Base-by-base conservation (phyloP, 1,140 invertebrate species). In the Charaxes varanes region DNA sequence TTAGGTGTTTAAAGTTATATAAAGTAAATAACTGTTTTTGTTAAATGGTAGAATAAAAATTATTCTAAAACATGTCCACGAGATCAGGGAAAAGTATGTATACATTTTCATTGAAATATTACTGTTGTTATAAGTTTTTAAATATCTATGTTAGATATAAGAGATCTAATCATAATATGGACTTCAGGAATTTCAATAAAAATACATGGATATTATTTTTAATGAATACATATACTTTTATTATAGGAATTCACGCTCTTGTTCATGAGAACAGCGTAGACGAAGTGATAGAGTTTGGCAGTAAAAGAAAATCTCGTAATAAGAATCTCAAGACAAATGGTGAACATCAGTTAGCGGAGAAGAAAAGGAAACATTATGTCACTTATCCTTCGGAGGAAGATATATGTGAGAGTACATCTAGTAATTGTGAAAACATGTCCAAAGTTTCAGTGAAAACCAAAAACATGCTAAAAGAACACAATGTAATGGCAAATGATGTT, bases 11-110 rank as follows among this genome's bases (percentile, higher is more conserved):
- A n/a, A n/a, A n/a, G n/a, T n/a, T n/a, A n/a, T n/a, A n/a, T n/a
- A n/a, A n/a, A n/a, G n/a, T n/a, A n/a, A n/a, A n/a, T n/a, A n/a
- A n/a, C n/a, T n/a, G n/a, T n/a, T n/a, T n/a, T n/a, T n/a, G n/a
- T n/a, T n/a, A n/a, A n/a, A n/a, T n/a, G n/a, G n/a, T n/a, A n/a
- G n/a, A n/a, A n/a, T n/a, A n/a, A n/a, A n/a, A n/a, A n/a, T n/a
- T n/a, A n/a, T n/a, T n/a, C n/a, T n/a, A n/a, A 40, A 68, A 51
- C 32, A 79, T 79, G 76, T 65, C 68, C 32, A 80, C 72, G 3
- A 66, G 76, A 53, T 80, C 72, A 16, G 70, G 72, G 27, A 80
- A 72, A 63, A 55, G 76, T 80, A 62, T 72, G 76, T 66, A 49
- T 41, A 22, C 10, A 26, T 7, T 24, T 26, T 27, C 14, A 33